Evolutionary conservation across 2,113 vertebrate species (phyloP), one percentile per base, ranked within the genome.

Genomic region (Benthochromis sp.): DNA sequence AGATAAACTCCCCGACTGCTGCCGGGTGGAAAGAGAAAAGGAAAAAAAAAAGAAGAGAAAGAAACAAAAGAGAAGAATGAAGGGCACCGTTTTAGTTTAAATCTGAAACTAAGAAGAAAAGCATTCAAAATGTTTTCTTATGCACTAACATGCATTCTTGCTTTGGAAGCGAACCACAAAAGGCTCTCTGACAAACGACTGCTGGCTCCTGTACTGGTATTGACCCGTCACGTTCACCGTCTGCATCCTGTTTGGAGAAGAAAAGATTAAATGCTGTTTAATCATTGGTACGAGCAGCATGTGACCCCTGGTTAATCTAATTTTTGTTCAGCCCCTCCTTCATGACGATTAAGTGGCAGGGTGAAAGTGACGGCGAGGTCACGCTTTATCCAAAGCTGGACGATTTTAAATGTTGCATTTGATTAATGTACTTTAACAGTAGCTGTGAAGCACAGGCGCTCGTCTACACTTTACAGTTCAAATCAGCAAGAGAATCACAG

Each of bases 81-180:
- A 19, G 14, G 34, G 6, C 1, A 2, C 0, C 0, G 31, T 66
- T 66, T 66, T 0, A 38, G 16, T 40, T 55, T 11, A 0, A 78
- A 78, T 31, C 43, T 12, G 24, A 0, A 27, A 17, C 8, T 29
- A 29, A 16, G 43, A 6, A 11, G 16, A 19, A 82, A 38, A 45
- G 10, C 16, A 11, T 10, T 27, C 3, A 14, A 17, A 78, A 50
- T 31, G 34, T 50, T 83, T 40, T 17, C 5, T n/a, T 21, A 4
- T 85, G 53, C 17, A 84, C 94, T 90, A 0, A 95, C 95, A 14
- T 0, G 93, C 93, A 36, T 73, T 89, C 0, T 16, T 12, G 86
- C 92, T 89, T 2, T 91, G 29, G 69, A 95, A 91, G 10, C 43
- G 34, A 27, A 95, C 90, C 2, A 54, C 82, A 6, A 95, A 95